These are phyloP conservation scores for Homarus americanus DNA, from an alignment of 1,140 invertebrate genomes.

Conservation along the genomic window DNA sequence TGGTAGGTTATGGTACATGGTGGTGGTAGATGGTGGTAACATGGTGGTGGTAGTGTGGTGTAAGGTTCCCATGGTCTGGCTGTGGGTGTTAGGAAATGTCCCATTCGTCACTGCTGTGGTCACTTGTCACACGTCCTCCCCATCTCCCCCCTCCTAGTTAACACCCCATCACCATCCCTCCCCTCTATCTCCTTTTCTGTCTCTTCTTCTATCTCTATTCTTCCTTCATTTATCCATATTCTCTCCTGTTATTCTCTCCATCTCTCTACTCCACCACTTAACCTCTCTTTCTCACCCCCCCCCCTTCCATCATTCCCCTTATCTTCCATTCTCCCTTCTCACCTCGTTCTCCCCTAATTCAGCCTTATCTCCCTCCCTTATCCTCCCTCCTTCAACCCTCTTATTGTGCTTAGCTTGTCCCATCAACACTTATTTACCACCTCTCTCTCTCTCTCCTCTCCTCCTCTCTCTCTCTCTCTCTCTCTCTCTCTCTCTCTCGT, in stretches of 20 bases:
- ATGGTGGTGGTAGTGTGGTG: too few species aligned
- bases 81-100: too few species aligned
- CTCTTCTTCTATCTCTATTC: neutral
- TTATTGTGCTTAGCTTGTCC: neutral
- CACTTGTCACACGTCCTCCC: too few species aligned
- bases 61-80: too few species aligned
- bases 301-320: neutral
- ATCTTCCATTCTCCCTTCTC: too few species aligned
- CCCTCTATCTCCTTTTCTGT: neutral
- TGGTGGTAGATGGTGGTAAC: too few species aligned
- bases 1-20: too few species aligned
- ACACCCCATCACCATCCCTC: too few species aligned
- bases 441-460: neutral
- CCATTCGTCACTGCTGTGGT: too few species aligned
- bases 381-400: conserved; percentile 12
- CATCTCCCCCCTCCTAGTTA: too few species aligned
- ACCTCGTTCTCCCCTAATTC: too few species aligned
- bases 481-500: neutral
- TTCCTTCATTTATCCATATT: neutral
- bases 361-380: conserved; percentile 5
- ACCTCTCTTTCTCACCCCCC: neutral
- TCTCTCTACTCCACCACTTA: neutral
- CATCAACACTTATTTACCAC: neutral
- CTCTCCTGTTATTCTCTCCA: neutral
- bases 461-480: neutral